Evolutionary conservation across 2,888 invertebrate genomes (phyloP), one percentile per base, ranked within the genome.

Genomic region (Arenicola marina): DNA sequence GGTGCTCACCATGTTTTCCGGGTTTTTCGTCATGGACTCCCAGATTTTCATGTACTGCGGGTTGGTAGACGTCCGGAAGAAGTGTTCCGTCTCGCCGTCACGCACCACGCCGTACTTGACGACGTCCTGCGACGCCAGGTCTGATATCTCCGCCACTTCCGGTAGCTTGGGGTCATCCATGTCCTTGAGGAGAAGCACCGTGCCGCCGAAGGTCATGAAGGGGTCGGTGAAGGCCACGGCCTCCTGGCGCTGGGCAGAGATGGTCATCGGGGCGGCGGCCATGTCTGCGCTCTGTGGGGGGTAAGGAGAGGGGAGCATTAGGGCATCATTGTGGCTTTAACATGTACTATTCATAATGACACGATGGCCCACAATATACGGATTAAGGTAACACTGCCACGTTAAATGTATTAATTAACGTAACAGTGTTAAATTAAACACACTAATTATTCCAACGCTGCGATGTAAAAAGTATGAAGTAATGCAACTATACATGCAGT

Each of bases 181-280:
- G 11, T 29, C 21, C n/a, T 21, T n/a, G 31, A 45, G 29, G 28
- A 63, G 54, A 26, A 63, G 29, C 7, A 56, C 56, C 26, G 63
- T 63, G 55, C 38, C 48, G 55, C 38, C 48, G 51, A 63, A 53
- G 46, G 43, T 59, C 63, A 56, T 56, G 59, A 60, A 59, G 34
- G 63, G 59, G 38, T 63, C 55, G 3, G 59, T 55, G 59, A 63
- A 63, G 29, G 43, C 33, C 24, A 63, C 51, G 48, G 56, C 63
- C 31, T 45, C 32, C 31, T 44, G 26, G 18, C 63, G 44, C 7
- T 45, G 21, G 4, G 33, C 34, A 1, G 63, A 59, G 26, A 63
- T 53, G 15, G 63, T 63, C 33, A 63, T 55, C 15, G 63, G 59
- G 4, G 63, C 63, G 1, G 59, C 63, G 4, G 63, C 63, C 56